phyloP scores from a whole-genome alignment of 53 echinoderm and acorn worm species.

The Mesocentrotus franciscanus region DNA sequence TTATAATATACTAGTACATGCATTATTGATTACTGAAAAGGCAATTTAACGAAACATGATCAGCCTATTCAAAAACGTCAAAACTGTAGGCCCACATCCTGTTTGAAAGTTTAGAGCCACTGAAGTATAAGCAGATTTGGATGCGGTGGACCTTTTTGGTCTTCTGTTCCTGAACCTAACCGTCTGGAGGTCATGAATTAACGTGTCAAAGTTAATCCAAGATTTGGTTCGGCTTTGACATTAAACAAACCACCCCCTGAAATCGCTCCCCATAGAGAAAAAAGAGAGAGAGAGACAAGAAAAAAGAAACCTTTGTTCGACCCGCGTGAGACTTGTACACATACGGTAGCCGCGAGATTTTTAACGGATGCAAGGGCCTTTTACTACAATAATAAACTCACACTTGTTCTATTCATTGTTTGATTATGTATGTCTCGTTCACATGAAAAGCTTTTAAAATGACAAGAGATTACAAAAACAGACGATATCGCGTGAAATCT shows the following conservation, averaged over 20 bases:
- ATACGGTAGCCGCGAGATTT: background rate
- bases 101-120: background rate
- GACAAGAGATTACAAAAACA: background rate
- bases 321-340: background rate
- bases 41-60: background rate
- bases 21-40: too few relatives aligned
- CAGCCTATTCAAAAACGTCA: background rate
- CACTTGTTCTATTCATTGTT: background rate
- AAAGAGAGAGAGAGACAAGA: background rate
- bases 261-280: background rate
- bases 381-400: background rate
- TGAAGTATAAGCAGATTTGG: background rate
- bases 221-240: slow-evolving; percentile 4
- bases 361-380: background rate
- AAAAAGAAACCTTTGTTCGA: background rate
- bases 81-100: background rate
- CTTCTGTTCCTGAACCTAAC: background rate
- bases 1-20: too few relatives aligned
- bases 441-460: too few relatives aligned
- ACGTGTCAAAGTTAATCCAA: slow-evolving; percentile 17
- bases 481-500: background rate
- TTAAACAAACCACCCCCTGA: background rate
- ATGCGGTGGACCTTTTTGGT: background rate
- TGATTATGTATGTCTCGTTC: background rate
- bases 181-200: slow-evolving; percentile 35